Conservation (phyloP, 2,888 invertebrate genomes). For the Rhyacophila evoluta region DNA sequence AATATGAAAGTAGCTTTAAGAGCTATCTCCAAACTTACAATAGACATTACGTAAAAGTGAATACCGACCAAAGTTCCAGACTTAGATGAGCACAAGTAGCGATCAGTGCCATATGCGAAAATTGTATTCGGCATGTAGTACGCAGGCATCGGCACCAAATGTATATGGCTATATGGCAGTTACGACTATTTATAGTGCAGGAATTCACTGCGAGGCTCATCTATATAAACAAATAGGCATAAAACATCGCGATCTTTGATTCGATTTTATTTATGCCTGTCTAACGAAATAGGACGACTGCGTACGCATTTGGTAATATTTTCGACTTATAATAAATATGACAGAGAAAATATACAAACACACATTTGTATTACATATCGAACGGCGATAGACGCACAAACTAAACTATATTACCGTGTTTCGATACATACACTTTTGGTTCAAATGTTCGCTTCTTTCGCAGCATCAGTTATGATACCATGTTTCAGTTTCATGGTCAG, state of each 20-base stretch:
- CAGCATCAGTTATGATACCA: too few relatives aligned
- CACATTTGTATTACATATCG: too few relatives aligned
- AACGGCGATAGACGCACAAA: too few relatives aligned
- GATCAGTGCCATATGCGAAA: neutral
- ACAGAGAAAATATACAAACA: too few relatives aligned
- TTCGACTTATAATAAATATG: too few relatives aligned
- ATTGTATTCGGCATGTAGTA: neutral
- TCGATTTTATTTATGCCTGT: neutral
- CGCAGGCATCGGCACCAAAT: neutral
- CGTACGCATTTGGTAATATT: too few relatives aligned
- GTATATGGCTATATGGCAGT: neutral
- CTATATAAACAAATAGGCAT: neutral
- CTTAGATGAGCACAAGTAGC: neutral
- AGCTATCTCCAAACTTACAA: too few relatives aligned
- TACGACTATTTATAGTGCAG: neutral
- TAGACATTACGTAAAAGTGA: neutral
- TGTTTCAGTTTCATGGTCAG: too few relatives aligned
- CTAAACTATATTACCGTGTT: too few relatives aligned
- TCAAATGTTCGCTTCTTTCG: too few relatives aligned
- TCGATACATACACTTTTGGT: too few relatives aligned
- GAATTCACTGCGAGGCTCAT: conserved; percentile 4
- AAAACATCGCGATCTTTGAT: neutral
- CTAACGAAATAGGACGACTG: neutral
- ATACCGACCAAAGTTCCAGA: neutral
- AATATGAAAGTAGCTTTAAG: too few relatives aligned